Evolutionary conservation across 1,140 invertebrate genomes (phyloP).

Genomic region (Phymastichus coffea): DNA sequence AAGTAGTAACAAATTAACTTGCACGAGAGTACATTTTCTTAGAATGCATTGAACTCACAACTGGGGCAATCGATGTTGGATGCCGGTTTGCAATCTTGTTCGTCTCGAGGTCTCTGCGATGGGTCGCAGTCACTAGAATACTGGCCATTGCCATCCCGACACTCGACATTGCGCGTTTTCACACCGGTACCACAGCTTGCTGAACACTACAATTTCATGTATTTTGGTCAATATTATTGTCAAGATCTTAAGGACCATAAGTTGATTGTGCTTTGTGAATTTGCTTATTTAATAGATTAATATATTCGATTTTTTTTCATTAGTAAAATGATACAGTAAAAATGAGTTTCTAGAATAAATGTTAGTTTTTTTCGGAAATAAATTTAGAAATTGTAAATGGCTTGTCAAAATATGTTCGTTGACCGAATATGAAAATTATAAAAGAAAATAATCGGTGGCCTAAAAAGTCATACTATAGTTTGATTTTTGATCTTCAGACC

Average conservation of each 20-base stretch:
- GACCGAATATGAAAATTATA: not conserved
- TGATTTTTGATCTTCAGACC: too few species aligned
- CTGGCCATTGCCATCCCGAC: conserved; percentile 61
- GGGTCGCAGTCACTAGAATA: conserved; percentile 59
- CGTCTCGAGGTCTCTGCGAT: conserved; percentile 50
- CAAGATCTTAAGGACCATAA: too few species aligned
- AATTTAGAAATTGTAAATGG: not conserved
- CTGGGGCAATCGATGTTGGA: conserved; percentile 44
- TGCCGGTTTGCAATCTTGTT: conserved; percentile 47
- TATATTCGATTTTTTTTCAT: too few species aligned
- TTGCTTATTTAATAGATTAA: too few species aligned
- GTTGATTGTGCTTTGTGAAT: too few species aligned
- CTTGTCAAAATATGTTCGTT: not conserved
- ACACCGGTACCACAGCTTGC: conserved; percentile 80
- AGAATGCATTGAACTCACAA: conserved; percentile 51
- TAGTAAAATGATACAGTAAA: too few species aligned
- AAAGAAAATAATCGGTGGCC: not conserved
- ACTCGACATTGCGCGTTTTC: conserved; percentile 81
- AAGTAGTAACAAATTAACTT: too few species aligned
- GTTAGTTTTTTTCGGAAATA: too few species aligned
- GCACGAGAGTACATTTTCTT: too few species aligned
- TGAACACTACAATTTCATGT: conserved; percentile 78
- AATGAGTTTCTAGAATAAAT: too few species aligned
- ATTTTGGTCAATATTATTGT: too few species aligned
- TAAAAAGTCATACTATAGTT: not conserved